Evolutionary conservation across 2,797 vertebrate species (phyloP).

Genomic region (Pseudotriccus pelzelni): DNA sequence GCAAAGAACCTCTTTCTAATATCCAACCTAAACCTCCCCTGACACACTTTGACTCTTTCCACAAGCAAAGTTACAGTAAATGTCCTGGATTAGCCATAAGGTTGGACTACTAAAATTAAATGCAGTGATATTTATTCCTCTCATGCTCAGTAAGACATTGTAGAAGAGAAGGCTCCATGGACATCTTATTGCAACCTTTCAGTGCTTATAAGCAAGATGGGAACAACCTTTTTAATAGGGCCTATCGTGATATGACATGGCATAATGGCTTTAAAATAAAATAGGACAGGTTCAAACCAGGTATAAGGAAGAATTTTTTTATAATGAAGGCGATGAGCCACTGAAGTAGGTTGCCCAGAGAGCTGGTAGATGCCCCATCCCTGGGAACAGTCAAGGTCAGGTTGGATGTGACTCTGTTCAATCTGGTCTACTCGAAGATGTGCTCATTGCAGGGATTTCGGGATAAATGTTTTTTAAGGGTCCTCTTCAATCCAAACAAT

Average conservation of each 20-base stretch:
- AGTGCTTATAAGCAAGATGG: not conserved
- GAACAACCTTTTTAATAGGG: not conserved
- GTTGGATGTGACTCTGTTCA: rapidly evolving
- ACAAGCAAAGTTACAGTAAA: not conserved
- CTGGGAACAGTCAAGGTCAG: not conserved
- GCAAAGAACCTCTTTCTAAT: not conserved
- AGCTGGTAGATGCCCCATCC: not conserved
- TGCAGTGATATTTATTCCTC: not conserved
- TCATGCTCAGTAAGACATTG: not conserved
- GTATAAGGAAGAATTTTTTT: not conserved
- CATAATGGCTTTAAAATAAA: not conserved
- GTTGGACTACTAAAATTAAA: not conserved
- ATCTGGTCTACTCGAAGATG: not conserved
- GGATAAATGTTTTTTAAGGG: not conserved
- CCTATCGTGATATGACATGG: not conserved
- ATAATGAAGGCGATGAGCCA: not conserved
- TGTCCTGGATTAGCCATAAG: not conserved
- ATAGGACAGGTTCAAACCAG: not conserved
- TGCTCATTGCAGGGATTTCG: not conserved
- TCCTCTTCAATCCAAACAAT: not conserved
- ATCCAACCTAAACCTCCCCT: not conserved
- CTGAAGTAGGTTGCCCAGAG: not conserved
- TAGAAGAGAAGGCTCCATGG: not conserved
- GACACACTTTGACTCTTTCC: not conserved
- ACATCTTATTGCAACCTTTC: not conserved